A percentile compares a stretch with the other conserved stretches of the same genome.
These are phyloP conservation scores for Acrobasis consociella DNA, from an alignment of 2,888 invertebrate genomes.

Conservation along the genomic window DNA sequence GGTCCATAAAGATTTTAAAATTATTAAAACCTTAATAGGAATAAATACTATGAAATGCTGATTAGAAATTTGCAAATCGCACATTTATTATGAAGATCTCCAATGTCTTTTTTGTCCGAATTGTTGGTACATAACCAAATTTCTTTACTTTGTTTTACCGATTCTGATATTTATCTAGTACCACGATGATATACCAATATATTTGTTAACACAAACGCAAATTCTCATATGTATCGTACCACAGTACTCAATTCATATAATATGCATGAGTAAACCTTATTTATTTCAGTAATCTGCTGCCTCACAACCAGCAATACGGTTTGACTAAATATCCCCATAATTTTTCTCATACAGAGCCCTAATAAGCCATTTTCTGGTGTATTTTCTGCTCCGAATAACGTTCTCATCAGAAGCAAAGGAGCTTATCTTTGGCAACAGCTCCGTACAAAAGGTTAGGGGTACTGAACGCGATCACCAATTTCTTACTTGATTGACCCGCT, in stretches of 20 bases:
- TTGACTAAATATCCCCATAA: slow-evolving; percentile 14
- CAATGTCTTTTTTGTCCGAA: no score
- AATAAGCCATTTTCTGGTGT: slow-evolving; percentile 44
- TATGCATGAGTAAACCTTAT: slow-evolving; percentile 5
- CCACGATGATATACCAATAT: no score
- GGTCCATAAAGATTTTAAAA: no score
- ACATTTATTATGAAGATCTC: no score
- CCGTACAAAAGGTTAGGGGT: slow-evolving; percentile 48
- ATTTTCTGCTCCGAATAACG: slow-evolving; percentile 57
- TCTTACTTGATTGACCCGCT: slow-evolving; percentile 76
- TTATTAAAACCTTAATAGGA: no score
- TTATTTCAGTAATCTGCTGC: slow-evolving; percentile 1
- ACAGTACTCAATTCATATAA: neutral
- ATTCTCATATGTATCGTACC: neutral
- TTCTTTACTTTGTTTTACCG: no score
- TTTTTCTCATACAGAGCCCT: slow-evolving; percentile 33
- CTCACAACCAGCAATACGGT: neutral
- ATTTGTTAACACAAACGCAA: no score
- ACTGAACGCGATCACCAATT: slow-evolving; percentile 71
- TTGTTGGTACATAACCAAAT: no score
- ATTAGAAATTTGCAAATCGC: no score
- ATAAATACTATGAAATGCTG: no score
- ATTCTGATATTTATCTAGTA: no score
- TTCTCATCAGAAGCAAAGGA: slow-evolving; percentile 63
- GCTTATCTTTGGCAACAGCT: slow-evolving; percentile 67